These are phyloP conservation scores for Pyrgus malvae DNA, from an alignment of 2,888 invertebrate genomes.

Conservation along the genomic window DNA sequence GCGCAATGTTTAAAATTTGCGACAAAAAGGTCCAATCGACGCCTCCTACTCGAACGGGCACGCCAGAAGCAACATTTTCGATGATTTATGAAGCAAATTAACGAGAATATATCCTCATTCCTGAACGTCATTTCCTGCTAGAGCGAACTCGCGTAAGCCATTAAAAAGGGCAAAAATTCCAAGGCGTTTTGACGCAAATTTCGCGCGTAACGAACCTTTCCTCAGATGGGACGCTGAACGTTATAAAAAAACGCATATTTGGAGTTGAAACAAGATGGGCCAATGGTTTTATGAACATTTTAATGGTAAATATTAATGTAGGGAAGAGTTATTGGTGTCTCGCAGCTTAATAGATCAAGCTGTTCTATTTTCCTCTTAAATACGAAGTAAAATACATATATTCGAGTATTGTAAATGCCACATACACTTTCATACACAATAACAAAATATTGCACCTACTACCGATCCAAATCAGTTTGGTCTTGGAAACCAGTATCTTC, in stretches of 20 bases:
- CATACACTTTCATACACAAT: no score
- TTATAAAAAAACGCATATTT: neutral
- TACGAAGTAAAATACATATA: no score
- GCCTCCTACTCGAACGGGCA: slow-evolving; percentile 47
- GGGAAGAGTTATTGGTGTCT: no score
- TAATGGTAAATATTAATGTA: no score
- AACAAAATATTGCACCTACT: no score
- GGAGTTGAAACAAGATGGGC: neutral
- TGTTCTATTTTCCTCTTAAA: no score
- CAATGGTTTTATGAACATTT: no score
- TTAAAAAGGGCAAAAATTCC: slow-evolving; percentile 62
- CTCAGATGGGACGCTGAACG: slow-evolving; percentile 21
- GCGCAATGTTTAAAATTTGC: slow-evolving; percentile 45
- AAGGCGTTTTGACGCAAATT: slow-evolving; percentile 24
- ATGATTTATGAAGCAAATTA: slow-evolving; percentile 82
- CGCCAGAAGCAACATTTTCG: slow-evolving; percentile 72
- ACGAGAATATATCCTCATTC: slow-evolving; percentile 82
- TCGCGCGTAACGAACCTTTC: slow-evolving; percentile 30
- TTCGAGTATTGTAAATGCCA: no score
- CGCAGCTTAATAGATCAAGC: no score
- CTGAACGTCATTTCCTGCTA: slow-evolving; percentile 79
- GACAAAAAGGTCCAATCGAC: slow-evolving; percentile 64
- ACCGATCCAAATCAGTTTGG: no score
- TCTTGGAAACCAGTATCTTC: no score
- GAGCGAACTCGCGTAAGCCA: slow-evolving; percentile 63